Evolutionary conservation across 2,888 invertebrate species (phyloP).

Genomic region (Iselma pallidipennis): DNA sequence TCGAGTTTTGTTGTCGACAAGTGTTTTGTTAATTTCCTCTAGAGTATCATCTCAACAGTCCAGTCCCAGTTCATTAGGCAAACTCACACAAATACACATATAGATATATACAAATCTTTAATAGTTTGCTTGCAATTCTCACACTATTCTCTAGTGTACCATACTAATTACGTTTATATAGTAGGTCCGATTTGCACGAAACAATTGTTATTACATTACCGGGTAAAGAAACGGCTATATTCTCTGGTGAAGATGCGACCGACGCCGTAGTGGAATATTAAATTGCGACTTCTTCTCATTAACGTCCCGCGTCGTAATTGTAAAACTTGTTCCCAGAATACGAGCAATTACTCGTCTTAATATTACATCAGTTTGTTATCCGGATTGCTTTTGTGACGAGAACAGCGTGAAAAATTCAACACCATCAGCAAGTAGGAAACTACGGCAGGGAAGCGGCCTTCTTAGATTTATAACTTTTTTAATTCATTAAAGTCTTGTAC

Average conservation of each 20-base stretch:
- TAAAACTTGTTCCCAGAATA: slow-evolving; percentile 18
- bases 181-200: slow-evolving; percentile 5
- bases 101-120: too few relatives aligned
- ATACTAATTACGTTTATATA: slow-evolving; percentile 14
- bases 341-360: slow-evolving; percentile 22
- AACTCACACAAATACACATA: too few relatives aligned
- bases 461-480: slow-evolving; percentile 8
- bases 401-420: slow-evolving; percentile 10
- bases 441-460: neutral
- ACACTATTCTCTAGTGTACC: neutral
- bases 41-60: neutral
- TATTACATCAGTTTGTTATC: slow-evolving; percentile 24
- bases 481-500: slow-evolving; percentile 1
- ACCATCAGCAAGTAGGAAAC: neutral
- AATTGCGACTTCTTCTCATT: slow-evolving; percentile 24
- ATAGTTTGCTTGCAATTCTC: too few relatives aligned
- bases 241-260: neutral
- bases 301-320: slow-evolving; percentile 19
- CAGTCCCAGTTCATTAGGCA: slow-evolving; percentile 1
- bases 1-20: neutral
- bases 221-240: slow-evolving; percentile 5
- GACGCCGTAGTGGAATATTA: neutral
- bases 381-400: slow-evolving; percentile 14
- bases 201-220: slow-evolving; percentile 19
- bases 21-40: slow-evolving; percentile 14